phyloP scores from a whole-genome alignment of 2,113 vertebrate species.

The Eonycteris spelaea region DNA sequence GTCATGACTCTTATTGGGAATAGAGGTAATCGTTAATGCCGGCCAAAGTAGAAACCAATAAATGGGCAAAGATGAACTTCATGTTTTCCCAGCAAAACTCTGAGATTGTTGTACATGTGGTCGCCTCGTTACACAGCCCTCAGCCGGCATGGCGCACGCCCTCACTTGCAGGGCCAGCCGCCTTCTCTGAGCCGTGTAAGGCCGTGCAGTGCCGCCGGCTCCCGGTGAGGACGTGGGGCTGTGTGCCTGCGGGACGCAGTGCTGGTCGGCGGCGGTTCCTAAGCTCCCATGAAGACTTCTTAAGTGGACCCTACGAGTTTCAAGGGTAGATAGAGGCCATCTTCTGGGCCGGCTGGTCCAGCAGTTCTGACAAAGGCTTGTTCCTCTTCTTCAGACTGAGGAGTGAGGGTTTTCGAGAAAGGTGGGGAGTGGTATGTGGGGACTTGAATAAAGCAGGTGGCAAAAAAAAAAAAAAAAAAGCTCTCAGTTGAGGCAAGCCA shows the following conservation, averaged over 20 bases:
- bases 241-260: not conserved
- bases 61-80: not conserved
- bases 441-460: not conserved
- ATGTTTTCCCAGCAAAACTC: not conserved
- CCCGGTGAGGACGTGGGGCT: not conserved
- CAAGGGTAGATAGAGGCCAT: not conserved
- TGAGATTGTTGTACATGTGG: too few species aligned
- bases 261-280: not conserved
- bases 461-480: too few species aligned
- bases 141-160: not conserved
- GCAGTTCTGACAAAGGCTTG: not conserved
- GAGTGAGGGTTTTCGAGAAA: not conserved
- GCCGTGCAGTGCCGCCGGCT: too few species aligned
- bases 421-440: not conserved
- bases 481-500: not conserved
- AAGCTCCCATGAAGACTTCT: not conserved
- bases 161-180: accelerated
- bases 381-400: not conserved
- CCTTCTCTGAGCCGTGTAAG: not conserved
- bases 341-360: too few species aligned
- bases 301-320: not conserved
- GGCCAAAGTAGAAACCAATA: accelerated
- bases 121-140: not conserved
- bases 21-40: not conserved
- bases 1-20: too few species aligned